A percentile compares a stretch with the other conserved stretches of the same genome.
Evolutionary conservation across 2,888 invertebrate species (phyloP).

Genomic region (Conomelus anceps): DNA sequence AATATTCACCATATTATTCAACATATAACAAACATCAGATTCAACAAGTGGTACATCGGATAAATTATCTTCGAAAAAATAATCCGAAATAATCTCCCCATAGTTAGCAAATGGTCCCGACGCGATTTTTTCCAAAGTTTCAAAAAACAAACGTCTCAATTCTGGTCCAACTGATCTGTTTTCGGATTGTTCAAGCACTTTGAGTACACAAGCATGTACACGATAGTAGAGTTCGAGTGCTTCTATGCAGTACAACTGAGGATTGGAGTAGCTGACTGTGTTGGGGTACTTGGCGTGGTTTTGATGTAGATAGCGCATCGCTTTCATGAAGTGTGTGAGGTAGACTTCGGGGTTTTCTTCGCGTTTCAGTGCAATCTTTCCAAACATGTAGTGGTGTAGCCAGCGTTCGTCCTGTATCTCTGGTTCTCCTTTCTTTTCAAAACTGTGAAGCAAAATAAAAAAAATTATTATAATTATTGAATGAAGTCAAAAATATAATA

Average conservation of each 20-base stretch:
- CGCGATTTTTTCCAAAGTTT: conserved; percentile 48
- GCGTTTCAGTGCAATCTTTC: conserved; percentile 86
- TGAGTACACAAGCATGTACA: conserved; percentile 82
- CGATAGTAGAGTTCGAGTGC: conserved; percentile 69
- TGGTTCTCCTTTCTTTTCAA: conserved; percentile 14
- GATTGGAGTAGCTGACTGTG: conserved; percentile 69
- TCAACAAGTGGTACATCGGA: conserved; percentile 43
- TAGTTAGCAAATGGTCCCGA: conserved; percentile 45
- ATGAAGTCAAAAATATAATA: background rate
- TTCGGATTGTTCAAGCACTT: conserved; percentile 72
- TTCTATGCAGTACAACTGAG: conserved; percentile 78
- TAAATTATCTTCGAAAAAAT: background rate
- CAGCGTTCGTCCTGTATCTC: conserved; percentile 71
- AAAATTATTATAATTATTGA: background rate
- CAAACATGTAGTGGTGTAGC: conserved; percentile 92
- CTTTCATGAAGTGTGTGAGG: conserved; percentile 70
- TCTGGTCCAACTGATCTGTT: conserved; percentile 57
- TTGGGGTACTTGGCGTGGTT: conserved; percentile 35
- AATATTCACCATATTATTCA: background rate
- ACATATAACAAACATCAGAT: background rate
- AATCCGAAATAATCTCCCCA: background rate
- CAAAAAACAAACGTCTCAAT: conserved; percentile 53
- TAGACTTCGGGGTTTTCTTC: conserved; percentile 65
- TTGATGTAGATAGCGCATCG: conserved; percentile 53
- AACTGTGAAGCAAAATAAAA: background rate